Conservation (phyloP, 2,888 invertebrate genomes). For the Ernsta delagoae region DNA sequence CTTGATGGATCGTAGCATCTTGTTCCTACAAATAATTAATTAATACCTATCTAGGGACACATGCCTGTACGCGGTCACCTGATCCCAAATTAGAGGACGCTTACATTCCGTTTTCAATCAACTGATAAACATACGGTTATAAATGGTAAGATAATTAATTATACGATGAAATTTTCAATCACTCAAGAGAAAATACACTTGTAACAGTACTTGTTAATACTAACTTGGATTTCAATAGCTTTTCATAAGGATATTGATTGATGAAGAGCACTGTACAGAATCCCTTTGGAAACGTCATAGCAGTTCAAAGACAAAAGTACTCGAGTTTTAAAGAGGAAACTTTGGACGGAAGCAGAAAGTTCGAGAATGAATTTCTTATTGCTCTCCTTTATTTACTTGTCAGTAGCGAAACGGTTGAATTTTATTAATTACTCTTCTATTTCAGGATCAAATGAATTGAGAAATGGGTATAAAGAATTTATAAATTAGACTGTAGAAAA, state of each 20-base stretch:
- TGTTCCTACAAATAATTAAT: too few species aligned
- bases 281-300: background rate
- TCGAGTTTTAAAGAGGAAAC: conserved; percentile 4
- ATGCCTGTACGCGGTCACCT: too few species aligned
- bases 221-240: background rate
- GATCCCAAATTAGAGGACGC: too few species aligned
- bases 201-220: too few species aligned
- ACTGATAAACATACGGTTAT: too few species aligned
- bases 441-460: background rate
- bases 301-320: conserved; percentile 1
- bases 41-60: too few species aligned
- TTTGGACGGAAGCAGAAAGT: background rate
- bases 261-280: background rate
- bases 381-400: background rate
- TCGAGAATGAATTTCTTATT: background rate
- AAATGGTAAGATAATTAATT: too few species aligned
- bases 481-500: too few species aligned
- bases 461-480: background rate
- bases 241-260: conserved; percentile 1
- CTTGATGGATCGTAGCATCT: too few species aligned
- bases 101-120: too few species aligned
- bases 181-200: background rate
- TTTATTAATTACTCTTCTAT: background rate
- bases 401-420: background rate
- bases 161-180: background rate